phyloP scores from a whole-genome alignment of 2,888 invertebrate genomes.

The Brachylomia viminalis region DNA sequence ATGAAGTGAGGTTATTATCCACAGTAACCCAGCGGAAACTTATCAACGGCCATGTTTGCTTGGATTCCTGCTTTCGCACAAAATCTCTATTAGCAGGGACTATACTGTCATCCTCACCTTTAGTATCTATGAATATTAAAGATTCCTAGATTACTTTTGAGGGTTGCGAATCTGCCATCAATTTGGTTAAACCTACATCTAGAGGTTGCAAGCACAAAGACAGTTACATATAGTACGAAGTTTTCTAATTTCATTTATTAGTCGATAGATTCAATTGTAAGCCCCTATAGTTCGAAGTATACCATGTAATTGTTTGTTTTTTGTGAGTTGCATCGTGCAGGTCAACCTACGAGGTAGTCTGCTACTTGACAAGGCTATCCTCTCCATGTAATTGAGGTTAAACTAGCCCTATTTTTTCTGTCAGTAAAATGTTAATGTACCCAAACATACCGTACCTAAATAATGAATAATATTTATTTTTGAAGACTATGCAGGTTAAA shows the following conservation, averaged over 20 bases:
- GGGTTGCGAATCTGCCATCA: not conserved
- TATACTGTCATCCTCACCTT: not conserved
- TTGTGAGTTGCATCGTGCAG: not conserved
- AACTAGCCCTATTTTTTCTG: not conserved
- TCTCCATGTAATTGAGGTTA: not conserved
- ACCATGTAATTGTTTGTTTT: not conserved
- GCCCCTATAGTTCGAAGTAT: not conserved
- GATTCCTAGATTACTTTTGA: not conserved
- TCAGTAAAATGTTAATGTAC: not conserved
- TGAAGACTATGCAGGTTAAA: no score
- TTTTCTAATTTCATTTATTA: not conserved
- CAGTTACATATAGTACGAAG: not conserved
- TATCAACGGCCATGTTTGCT: constrained; percentile 21
- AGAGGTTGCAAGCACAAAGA: not conserved
- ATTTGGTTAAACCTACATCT: not conserved
- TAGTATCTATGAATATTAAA: constrained; percentile 27
- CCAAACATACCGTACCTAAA: not conserved
- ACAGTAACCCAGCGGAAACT: constrained; percentile 28
- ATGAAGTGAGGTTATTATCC: constrained; percentile 37
- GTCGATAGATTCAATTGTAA: not conserved
- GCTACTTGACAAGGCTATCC: not conserved
- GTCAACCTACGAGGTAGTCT: not conserved
- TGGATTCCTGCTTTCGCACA: not conserved
- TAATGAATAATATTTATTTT: not conserved
- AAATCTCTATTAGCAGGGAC: constrained; percentile 22